Conservation (phyloP, 2,113 vertebrate genomes). For the Buteo buteo region DNA sequence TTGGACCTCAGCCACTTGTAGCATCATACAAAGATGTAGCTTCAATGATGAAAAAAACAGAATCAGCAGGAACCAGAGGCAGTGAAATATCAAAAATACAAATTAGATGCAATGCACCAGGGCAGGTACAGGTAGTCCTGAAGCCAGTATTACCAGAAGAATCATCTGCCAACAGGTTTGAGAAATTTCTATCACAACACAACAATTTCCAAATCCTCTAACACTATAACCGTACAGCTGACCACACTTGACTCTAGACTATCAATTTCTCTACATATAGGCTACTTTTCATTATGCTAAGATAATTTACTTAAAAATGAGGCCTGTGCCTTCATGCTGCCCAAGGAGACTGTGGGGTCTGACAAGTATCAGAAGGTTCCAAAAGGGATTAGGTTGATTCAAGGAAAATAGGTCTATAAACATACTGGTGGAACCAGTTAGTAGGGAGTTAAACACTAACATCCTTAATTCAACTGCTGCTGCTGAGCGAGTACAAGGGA, state of each 20-base stretch:
- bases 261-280: background rate
- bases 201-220: background rate
- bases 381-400: background rate
- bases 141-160: background rate
- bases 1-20: background rate
- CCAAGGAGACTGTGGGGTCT: background rate
- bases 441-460: background rate
- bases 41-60: background rate
- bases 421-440: background rate
- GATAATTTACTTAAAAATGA: background rate
- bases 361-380: background rate
- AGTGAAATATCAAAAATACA: background rate
- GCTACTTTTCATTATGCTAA: background rate
- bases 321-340: background rate
- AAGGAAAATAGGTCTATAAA: background rate
- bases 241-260: background rate
- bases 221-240: background rate
- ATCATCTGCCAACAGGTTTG: background rate
- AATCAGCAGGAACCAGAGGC: background rate
- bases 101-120: background rate
- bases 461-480: background rate
- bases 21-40: background rate
- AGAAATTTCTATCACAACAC: background rate
- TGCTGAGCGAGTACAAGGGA: background rate
- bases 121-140: background rate